Evolutionary conservation across 1,140 invertebrate genomes (phyloP).

Genomic region (Harlomillsia oculata): DNA sequence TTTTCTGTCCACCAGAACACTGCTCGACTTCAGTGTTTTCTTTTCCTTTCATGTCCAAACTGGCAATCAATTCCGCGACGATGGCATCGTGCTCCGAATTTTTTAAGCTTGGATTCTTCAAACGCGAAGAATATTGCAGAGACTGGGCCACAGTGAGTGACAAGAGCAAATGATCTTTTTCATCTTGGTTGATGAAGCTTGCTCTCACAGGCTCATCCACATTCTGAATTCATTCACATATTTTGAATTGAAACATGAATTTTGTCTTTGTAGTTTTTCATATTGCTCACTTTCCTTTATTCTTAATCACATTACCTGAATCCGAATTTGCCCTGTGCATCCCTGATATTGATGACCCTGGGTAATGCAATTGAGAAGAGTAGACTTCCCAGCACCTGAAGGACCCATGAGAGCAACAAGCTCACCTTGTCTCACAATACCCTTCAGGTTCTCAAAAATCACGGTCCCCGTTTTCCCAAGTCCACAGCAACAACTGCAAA

Average conservation of each 20-base stretch:
- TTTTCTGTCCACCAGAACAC: conserved; percentile 16
- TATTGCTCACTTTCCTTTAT: too few relatives aligned
- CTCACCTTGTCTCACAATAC: conserved; percentile 39
- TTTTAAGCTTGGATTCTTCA: conserved; percentile 2
- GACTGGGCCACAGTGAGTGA: conserved; percentile 5
- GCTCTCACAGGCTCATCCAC: background rate
- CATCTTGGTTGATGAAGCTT: conserved; percentile 9
- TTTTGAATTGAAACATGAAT: background rate
- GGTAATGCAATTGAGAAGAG: conserved; percentile 37
- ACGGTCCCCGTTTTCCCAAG: background rate
- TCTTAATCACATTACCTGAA: too few relatives aligned
- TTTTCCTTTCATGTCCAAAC: background rate
- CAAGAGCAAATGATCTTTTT: conserved; percentile 16
- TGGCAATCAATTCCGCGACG: background rate
- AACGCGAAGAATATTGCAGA: background rate
- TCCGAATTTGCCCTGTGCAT: conserved; percentile 4
- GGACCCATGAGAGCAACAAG: conserved; percentile 49
- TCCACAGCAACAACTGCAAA: background rate
- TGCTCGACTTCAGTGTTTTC: conserved; percentile 2
- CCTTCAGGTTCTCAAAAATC: conserved; percentile 36
- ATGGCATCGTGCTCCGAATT: background rate
- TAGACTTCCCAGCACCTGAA: conserved; percentile 48
- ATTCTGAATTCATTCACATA: too few relatives aligned
- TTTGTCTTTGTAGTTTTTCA: background rate
- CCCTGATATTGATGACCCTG: background rate